Evolutionary conservation across 2,113 vertebrate genomes (phyloP).

Genomic region (Lutjanus erythropterus): DNA sequence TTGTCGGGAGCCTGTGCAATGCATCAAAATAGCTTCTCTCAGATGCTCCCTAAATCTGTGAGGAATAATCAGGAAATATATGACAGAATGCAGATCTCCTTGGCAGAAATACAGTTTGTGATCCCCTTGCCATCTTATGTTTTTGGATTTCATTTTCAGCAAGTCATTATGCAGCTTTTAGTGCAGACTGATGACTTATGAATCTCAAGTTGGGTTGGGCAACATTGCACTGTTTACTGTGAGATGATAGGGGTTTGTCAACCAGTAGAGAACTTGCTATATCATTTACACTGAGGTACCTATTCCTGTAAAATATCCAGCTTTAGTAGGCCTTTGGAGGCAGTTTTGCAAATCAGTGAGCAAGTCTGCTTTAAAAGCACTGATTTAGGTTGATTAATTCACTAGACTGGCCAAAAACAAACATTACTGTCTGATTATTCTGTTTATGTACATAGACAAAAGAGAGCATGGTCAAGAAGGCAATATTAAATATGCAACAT

Average conservation of each 20-base stretch:
- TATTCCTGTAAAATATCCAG: background rate
- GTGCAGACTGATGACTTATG: conserved; percentile 21
- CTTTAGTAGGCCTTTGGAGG: background rate
- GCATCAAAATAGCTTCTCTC: conserved; percentile 34
- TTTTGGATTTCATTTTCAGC: conserved; percentile 13
- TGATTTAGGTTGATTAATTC: background rate
- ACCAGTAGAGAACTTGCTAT: background rate
- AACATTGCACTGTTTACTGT: background rate
- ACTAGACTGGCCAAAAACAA: background rate
- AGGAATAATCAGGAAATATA: conserved; percentile 11
- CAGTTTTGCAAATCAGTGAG: background rate
- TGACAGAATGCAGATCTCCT: conserved; percentile 12
- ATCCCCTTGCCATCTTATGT: conserved; percentile 7
- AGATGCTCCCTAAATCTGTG: conserved; percentile 15
- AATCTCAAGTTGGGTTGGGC: conserved; percentile 4
- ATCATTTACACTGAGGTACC: background rate
- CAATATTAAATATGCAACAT: too few relatives aligned
- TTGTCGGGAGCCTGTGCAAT: background rate
- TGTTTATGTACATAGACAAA: too few relatives aligned
- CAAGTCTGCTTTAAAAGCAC: background rate
- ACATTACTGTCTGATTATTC: too few relatives aligned
- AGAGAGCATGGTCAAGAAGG: too few relatives aligned
- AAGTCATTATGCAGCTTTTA: conserved; percentile 4
- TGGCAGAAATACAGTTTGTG: conserved; percentile 2
- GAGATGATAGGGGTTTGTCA: background rate